These are phyloP conservation scores for Sphinx pinastri DNA, from an alignment of 2,888 invertebrate genomes.

Conservation along the genomic window DNA sequence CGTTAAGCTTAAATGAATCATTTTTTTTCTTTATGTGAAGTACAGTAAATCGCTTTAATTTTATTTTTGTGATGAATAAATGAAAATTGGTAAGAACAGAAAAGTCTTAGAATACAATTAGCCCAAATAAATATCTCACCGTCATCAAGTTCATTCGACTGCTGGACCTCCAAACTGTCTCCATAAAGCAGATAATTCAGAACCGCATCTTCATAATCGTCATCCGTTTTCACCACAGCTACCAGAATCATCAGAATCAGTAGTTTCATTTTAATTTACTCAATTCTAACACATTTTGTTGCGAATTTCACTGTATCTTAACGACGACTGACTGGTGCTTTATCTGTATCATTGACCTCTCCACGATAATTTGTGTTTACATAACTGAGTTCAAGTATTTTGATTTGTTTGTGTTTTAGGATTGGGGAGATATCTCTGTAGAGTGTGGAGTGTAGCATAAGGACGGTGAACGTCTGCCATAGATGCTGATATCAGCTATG, in stretches of 20 bases:
- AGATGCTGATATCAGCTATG: too few relatives aligned
- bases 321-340: conserved; percentile 11
- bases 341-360: conserved; percentile 36
- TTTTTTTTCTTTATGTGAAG: too few relatives aligned
- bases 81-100: too few relatives aligned
- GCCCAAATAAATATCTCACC: conserved; percentile 36
- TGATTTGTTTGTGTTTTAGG: neutral
- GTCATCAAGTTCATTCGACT: conserved; percentile 36
- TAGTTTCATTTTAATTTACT: conserved; percentile 34
- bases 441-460: too few relatives aligned
- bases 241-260: conserved; percentile 34
- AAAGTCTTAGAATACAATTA: too few relatives aligned
- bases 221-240: conserved; percentile 35
- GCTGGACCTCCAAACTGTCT: conserved; percentile 36
- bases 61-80: too few relatives aligned
- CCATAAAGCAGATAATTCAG: conserved; percentile 55
- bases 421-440: neutral
- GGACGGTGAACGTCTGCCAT: too few relatives aligned
- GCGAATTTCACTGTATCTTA: conserved; percentile 9
- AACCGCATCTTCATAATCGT: conserved; percentile 51
- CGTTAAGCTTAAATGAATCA: too few relatives aligned
- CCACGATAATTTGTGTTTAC: conserved; percentile 26
- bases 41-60: too few relatives aligned
- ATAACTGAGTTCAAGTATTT: conserved; percentile 27
- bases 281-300: neutral